These are phyloP conservation scores for Tragelaphus buxtoni DNA, from an alignment of 2,113 vertebrate genomes.

Conservation along the genomic window DNA sequence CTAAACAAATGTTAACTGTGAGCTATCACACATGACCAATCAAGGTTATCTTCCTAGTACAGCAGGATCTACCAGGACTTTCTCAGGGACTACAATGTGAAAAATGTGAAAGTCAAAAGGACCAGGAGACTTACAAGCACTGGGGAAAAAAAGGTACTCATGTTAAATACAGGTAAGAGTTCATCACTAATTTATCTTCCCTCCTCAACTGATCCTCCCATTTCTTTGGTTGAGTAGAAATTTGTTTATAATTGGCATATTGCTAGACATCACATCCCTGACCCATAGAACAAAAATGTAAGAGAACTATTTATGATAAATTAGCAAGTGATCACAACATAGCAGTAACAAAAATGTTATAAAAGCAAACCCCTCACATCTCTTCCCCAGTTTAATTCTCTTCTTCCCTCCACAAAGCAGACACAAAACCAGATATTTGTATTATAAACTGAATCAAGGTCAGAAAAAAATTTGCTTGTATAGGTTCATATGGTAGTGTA, in stretches of 20 bases:
- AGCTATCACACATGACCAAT: not conserved
- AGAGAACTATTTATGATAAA: not conserved
- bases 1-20: constrained; percentile 11
- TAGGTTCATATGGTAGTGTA: constrained; percentile 21
- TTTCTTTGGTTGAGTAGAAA: not conserved
- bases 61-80: not conserved
- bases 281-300: not conserved
- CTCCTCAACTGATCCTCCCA: not conserved
- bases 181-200: not conserved
- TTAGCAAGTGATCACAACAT: not conserved
- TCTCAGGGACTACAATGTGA: not conserved
- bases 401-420: not conserved
- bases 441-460: constrained; percentile 13
- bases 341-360: constrained; percentile 12
- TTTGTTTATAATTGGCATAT: not conserved
- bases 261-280: constrained; percentile 32
- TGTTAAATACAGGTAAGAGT: not conserved
- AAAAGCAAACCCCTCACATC: not conserved
- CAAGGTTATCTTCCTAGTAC: not conserved
- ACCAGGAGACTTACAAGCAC: not conserved
- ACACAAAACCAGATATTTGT: not conserved
- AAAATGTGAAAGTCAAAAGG: constrained; percentile 12
- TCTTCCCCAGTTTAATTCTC: not conserved
- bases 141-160: not conserved
- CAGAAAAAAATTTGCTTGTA: not conserved